Evolutionary conservation across 2,797 vertebrate genomes (phyloP).

Genomic region (Glyptemys insculpta): DNA sequence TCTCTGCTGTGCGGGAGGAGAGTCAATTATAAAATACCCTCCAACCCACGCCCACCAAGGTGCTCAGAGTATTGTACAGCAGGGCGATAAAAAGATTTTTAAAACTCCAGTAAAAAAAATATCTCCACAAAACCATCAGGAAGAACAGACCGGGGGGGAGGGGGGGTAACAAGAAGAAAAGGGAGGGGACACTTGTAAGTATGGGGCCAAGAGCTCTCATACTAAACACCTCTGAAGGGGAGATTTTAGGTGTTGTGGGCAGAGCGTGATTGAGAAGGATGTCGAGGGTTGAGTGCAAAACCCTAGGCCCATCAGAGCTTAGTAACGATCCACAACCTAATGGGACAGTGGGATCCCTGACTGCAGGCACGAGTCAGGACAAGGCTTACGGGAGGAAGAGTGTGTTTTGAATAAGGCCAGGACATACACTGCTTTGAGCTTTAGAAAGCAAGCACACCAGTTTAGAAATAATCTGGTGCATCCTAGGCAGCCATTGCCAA

Average conservation of each 20-base stretch:
- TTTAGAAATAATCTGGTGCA: not conserved
- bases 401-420: not conserved
- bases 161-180: not conserved
- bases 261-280: not conserved
- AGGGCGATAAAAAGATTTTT: not conserved
- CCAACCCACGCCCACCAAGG: not conserved
- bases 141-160: not conserved
- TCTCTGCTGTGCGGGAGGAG: not conserved
- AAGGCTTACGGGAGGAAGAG: not conserved
- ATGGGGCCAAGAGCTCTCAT: not conserved
- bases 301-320: not conserved
- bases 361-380: not conserved
- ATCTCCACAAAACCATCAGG: not conserved
- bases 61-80: not conserved
- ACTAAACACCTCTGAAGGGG: not conserved
- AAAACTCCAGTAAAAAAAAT: not conserved
- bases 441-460: not conserved
- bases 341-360: not conserved
- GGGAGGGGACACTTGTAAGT: not conserved
- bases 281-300: conserved; percentile 9
- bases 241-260: not conserved
- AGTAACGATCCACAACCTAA: not conserved
- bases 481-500: not conserved
- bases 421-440: not conserved
- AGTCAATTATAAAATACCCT: not conserved